Conservation (phyloP, 1,140 invertebrate genomes). For the Orchesella cincta region DNA sequence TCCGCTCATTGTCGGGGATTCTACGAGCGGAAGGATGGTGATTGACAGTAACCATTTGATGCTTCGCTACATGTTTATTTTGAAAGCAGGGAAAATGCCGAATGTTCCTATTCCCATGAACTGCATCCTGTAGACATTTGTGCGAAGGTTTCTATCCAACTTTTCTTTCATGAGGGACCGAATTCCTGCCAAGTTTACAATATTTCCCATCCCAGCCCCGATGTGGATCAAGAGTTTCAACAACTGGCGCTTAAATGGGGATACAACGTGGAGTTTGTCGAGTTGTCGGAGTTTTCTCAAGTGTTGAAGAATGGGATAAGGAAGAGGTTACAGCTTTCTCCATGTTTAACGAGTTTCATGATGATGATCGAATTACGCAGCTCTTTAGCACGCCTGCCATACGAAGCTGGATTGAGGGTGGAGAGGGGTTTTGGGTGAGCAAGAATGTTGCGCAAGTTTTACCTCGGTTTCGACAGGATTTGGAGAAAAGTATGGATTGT, state of each 20-base stretch:
- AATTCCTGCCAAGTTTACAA: slow-evolving; percentile 15
- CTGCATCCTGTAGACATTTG: not conserved
- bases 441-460: too few species aligned
- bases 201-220: not conserved
- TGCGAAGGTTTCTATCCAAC: not conserved
- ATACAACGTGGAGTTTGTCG: not conserved
- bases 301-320: too few species aligned
- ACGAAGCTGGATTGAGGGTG: too few species aligned
- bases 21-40: not conserved
- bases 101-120: not conserved
- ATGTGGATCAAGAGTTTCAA: not conserved
- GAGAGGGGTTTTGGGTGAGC: too few species aligned
- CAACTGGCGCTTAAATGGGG: not conserved
- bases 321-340: too few species aligned
- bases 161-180: not conserved
- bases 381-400: too few species aligned
- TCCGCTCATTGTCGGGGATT: not conserved
- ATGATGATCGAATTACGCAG: too few species aligned
- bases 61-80: slow-evolving; percentile 12
- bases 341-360: too few species aligned
- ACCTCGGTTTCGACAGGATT: too few species aligned
- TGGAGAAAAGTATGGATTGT: too few species aligned
- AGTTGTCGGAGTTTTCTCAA: slow-evolving; percentile 12
- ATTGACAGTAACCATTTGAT: not conserved
- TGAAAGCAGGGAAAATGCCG: not conserved